Evolutionary conservation across 1,140 invertebrate species (phyloP).

Genomic region (Sitophilus oryzae): DNA sequence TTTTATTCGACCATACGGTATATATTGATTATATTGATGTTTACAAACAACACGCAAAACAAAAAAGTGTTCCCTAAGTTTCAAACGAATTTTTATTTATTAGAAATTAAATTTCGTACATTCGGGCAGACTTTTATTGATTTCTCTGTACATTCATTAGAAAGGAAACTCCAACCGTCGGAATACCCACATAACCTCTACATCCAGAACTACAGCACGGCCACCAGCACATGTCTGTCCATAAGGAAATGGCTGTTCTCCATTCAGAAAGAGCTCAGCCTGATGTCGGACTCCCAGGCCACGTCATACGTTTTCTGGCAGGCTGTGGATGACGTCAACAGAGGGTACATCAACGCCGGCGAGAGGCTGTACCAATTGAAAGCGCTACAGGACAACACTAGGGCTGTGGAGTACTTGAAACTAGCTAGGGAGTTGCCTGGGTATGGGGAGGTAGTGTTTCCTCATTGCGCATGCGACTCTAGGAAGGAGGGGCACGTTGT

Average conservation of each 20-base stretch:
- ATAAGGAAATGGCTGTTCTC: conserved; percentile 94
- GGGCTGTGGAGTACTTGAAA: conserved; percentile 84
- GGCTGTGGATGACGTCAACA: conserved; percentile 92
- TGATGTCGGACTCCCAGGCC: conserved; percentile 58
- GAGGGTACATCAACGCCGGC: conserved; percentile 82
- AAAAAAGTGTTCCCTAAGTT: too few relatives aligned
- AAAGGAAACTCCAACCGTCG: conserved; percentile 86
- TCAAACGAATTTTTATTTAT: too few relatives aligned
- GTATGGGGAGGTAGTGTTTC: conserved; percentile 89
- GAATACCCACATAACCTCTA: conserved; percentile 97
- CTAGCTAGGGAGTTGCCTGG: conserved; percentile 80
- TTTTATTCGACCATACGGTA: too few relatives aligned
- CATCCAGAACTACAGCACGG: conserved; percentile 98
- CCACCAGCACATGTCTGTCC: conserved; percentile 90
- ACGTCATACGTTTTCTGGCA: conserved; percentile 75
- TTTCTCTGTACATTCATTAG: conserved; percentile 50
- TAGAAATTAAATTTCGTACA: too few relatives aligned
- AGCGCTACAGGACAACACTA: conserved; percentile 82
- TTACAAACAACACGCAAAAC: too few relatives aligned
- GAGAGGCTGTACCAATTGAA: conserved; percentile 92
- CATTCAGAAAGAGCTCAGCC: conserved; percentile 61
- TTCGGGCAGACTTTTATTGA: too few relatives aligned
- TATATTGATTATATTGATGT: too few relatives aligned
- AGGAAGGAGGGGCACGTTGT: conserved; percentile 88
- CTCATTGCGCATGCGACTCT: conserved; percentile 91